These are phyloP conservation scores for Bombus breviceps DNA, from an alignment of 1,140 invertebrate genomes.

Conservation along the genomic window DNA sequence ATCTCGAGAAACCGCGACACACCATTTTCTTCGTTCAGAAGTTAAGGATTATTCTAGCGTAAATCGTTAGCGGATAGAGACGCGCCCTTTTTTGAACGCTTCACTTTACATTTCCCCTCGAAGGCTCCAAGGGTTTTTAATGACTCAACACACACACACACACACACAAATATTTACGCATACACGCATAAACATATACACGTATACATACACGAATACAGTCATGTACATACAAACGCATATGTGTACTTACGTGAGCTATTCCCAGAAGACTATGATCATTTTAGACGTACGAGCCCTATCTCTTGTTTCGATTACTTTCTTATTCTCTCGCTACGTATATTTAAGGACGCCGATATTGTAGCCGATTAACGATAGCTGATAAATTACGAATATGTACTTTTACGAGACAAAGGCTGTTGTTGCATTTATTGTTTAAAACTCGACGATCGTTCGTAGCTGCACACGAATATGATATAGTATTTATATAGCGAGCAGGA, in stretches of 20 bases:
- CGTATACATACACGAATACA: not conserved
- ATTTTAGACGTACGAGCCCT: conserved; percentile 6
- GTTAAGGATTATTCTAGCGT: conserved; percentile 42
- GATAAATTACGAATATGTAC: not conserved
- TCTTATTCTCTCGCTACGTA: not conserved
- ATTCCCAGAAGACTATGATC: not conserved
- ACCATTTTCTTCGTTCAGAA: conserved; percentile 24
- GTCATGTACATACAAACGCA: not conserved
- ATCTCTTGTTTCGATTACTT: conserved; percentile 30
- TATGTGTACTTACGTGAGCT: not conserved
- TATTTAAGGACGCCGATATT: conserved; percentile 1
- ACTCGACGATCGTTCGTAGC: conserved; percentile 19
- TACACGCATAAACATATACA: not conserved
- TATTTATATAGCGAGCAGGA: not conserved
- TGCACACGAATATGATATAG: conserved; percentile 8
- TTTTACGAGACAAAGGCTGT: conserved; percentile 46
- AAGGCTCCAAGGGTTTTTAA: conserved; percentile 41
- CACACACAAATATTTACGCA: not conserved
- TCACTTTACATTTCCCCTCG: conserved; percentile 22
- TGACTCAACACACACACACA: not conserved
- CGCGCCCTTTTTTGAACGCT: not conserved
- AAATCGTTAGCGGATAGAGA: conserved; percentile 42
- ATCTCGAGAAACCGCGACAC: conserved; percentile 37
- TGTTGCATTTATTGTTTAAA: conserved; percentile 37
- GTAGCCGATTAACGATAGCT: conserved; percentile 16